Evolutionary conservation across 2,797 vertebrate species (phyloP).

Genomic region (Phyllotis vaccarum): DNA sequence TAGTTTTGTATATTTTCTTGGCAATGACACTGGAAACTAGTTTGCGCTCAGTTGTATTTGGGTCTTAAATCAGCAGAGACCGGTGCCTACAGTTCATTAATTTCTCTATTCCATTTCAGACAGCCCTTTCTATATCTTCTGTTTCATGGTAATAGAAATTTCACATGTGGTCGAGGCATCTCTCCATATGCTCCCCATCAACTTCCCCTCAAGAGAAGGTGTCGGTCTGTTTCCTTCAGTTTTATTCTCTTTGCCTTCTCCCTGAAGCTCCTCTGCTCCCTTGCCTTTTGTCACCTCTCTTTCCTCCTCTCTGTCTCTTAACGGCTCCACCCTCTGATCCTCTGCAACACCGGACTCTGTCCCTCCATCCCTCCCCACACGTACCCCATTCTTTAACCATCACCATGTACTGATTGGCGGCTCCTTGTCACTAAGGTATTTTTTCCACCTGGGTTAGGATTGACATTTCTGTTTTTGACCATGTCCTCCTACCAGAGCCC

Average conservation of each 20-base stretch:
- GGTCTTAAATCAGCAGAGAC: not conserved
- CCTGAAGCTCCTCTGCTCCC: not conserved
- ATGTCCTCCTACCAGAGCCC: not conserved
- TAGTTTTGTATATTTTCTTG: slow-evolving; percentile 54
- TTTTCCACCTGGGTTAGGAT: not conserved
- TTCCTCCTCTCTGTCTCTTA: not conserved
- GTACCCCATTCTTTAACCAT: not conserved
- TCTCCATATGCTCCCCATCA: not conserved
- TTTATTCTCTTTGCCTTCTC: not conserved
- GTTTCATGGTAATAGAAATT: slow-evolving; percentile 42
- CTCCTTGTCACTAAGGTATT: not conserved
- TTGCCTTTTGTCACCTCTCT: not conserved
- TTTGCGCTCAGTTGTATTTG: not conserved
- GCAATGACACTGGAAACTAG: not conserved
- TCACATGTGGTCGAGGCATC: not conserved
- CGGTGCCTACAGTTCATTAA: not conserved
- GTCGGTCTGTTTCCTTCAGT: not conserved
- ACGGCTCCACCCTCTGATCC: not conserved
- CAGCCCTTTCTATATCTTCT: slow-evolving; percentile 3
- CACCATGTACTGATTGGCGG: not conserved
- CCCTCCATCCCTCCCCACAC: accelerated
- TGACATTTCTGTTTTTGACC: not conserved
- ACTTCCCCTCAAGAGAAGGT: slow-evolving; percentile 17
- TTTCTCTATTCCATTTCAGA: slow-evolving; percentile 29
- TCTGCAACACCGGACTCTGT: not conserved